phyloP scores from a whole-genome alignment of 2,113 vertebrate species.

The Podilymbus podiceps region DNA sequence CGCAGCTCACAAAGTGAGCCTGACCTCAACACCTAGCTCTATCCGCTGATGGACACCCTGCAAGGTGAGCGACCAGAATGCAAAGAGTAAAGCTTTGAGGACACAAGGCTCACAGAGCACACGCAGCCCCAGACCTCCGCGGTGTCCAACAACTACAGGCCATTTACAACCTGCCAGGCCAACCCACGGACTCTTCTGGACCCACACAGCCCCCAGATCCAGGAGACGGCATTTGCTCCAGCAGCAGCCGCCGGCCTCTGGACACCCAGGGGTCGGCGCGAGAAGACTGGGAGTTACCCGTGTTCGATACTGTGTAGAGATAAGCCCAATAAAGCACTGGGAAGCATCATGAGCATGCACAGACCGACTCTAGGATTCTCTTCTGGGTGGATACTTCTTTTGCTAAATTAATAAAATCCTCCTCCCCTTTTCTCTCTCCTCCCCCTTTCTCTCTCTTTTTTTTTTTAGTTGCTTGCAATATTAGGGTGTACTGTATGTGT shows the following conservation, averaged over 20 bases:
- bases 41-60: neutral
- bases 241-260: neutral
- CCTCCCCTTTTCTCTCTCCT: neutral
- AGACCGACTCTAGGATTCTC: neutral
- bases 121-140: neutral
- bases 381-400: neutral
- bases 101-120: too few relatives aligned
- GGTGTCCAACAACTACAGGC: neutral
- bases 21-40: neutral
- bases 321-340: neutral
- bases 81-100: neutral
- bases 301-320: accelerated
- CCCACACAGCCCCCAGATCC: neutral
- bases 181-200: neutral
- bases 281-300: neutral
- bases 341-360: neutral
- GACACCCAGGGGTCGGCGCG: accelerated
- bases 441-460: neutral
- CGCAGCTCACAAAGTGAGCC: neutral
- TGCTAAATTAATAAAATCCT: neutral
- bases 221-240: neutral
- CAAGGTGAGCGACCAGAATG: accelerated
- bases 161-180: neutral
- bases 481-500: neutral
- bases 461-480: neutral